Percentiles rank a stretch among this genome's conserved stretches.
Evolutionary conservation across 2,113 vertebrate species (phyloP).

Genomic region (Serilophus lunatus): DNA sequence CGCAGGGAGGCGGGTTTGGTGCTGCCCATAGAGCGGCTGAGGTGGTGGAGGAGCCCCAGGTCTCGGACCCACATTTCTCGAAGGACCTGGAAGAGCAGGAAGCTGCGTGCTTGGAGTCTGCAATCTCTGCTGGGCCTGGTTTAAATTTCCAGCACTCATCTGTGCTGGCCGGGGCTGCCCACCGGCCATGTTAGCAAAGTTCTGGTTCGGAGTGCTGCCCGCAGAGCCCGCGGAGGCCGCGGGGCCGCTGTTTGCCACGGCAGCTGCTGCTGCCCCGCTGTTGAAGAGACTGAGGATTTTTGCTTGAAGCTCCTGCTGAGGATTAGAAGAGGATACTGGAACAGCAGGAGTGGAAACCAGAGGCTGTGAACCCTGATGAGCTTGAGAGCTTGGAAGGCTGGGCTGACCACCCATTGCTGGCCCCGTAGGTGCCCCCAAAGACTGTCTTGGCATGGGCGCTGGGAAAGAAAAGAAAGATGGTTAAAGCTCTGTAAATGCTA

Average conservation of each 20-base stretch:
- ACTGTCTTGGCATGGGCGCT: constrained; percentile 74
- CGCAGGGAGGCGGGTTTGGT: constrained; percentile 70
- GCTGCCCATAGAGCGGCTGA: constrained; percentile 69
- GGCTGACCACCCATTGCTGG: constrained; percentile 70
- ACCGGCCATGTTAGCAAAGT: constrained; percentile 71
- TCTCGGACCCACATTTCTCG: constrained; percentile 67
- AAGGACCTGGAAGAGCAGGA: constrained; percentile 62
- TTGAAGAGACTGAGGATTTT: constrained; percentile 98
- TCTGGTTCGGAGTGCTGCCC: constrained; percentile 55
- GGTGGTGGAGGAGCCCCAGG: constrained; percentile 64
- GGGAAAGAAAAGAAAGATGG: constrained; percentile 16
- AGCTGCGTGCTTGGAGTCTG: constrained; percentile 72
- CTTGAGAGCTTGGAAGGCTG: constrained; percentile 52
- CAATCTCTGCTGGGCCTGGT: constrained; percentile 71
- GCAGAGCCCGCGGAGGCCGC: constrained; percentile 19
- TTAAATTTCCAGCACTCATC: constrained; percentile 33
- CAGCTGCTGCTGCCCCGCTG: constrained; percentile 78
- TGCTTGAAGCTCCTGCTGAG: constrained; percentile 95
- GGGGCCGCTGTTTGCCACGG: constrained; percentile 79
- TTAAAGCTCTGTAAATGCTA: constrained; percentile 6
- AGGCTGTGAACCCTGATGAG: constrained; percentile 72
- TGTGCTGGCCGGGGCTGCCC: constrained; percentile 12
- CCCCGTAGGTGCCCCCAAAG: constrained; percentile 69
- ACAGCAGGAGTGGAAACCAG: constrained; percentile 69
- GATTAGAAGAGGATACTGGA: constrained; percentile 62